Evolutionary conservation across 1,140 invertebrate genomes (phyloP).

Genomic region (Trinorchestia longiramus): DNA sequence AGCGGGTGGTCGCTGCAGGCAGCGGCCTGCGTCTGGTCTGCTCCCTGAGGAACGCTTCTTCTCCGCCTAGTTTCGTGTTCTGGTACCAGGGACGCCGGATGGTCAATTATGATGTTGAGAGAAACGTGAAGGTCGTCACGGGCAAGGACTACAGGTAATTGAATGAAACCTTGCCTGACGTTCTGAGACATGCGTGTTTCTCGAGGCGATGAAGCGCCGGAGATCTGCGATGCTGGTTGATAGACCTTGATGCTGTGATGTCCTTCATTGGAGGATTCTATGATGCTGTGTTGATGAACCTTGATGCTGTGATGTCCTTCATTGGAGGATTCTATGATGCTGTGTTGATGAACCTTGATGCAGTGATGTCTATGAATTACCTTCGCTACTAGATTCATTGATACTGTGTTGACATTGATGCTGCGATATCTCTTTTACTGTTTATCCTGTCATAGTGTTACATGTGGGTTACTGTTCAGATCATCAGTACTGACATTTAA

Average conservation of each 20-base stretch:
- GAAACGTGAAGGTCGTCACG: slow-evolving; percentile 60
- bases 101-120: slow-evolving; percentile 62
- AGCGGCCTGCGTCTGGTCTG: slow-evolving; percentile 69
- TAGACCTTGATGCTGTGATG: neutral
- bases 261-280: neutral
- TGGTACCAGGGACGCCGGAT: slow-evolving; percentile 67
- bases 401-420: too few species aligned
- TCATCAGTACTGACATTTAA: too few species aligned
- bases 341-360: neutral
- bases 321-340: neutral
- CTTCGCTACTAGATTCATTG: neutral
- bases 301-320: neutral
- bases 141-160: slow-evolving; percentile 57
- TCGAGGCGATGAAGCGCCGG: neutral
- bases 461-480: too few species aligned
- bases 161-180: neutral
- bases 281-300: neutral
- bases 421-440: too few species aligned
- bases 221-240: neutral
- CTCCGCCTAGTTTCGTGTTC: slow-evolving; percentile 64
- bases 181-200: neutral
- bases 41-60: slow-evolving; percentile 67
- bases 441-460: too few species aligned
- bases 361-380: neutral
- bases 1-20: slow-evolving; percentile 62